Base-by-base conservation (phyloP, 53 echinoderm and acorn worm species). In the Zoroaster sp. region DNA sequence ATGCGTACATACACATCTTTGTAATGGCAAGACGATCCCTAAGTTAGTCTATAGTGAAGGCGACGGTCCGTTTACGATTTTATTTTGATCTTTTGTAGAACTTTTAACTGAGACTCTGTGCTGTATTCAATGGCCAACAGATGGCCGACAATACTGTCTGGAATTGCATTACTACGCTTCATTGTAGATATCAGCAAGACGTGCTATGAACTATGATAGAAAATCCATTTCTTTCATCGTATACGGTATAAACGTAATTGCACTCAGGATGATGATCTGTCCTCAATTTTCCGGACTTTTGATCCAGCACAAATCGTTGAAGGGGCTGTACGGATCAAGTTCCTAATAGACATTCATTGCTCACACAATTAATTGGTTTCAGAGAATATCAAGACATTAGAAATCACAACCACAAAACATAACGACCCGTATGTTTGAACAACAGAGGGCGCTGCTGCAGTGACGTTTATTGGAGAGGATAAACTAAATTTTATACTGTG, bases 201-300 rank as follows among this genome's bases (percentile, higher is more conserved):
- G 76, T 2, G 35, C 15, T 2, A 15, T 0, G 8, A 51, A 33
- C 46, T 37, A 72, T 63, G 46, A 15, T 18, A 13, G 17, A 15
- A 37, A 59, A 78, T 55, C 78, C 78, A 8, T 32, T 52, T 78
- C 52, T 78, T 35, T 78, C 78, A 40, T 38, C 78, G 59, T 37
- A n/a, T 52, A 37, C 34, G 20, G 78, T 35, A 54, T 59, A 37
- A 76, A 78, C 54, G 59, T 53, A 78, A 78, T 78, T 78, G 78
- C 59, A 8, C 23, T 59, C 30, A 59, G 23, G 18, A 77, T 36
- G 45, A 38, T 8, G 20, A 32, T 36, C 36, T 15, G 39, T 54
- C n/a, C 21, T 36, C 35, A 78, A 35, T 30, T 30, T 52, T 25
- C 59, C 78, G 21, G 59, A 13, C 54, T 78, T 78, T 18, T 78